Percentiles rank a stretch among this genome's conserved stretches.
These are phyloP conservation scores for Pseudoatta argentina DNA, from an alignment of 1,140 invertebrate species.

Conservation along the genomic window DNA sequence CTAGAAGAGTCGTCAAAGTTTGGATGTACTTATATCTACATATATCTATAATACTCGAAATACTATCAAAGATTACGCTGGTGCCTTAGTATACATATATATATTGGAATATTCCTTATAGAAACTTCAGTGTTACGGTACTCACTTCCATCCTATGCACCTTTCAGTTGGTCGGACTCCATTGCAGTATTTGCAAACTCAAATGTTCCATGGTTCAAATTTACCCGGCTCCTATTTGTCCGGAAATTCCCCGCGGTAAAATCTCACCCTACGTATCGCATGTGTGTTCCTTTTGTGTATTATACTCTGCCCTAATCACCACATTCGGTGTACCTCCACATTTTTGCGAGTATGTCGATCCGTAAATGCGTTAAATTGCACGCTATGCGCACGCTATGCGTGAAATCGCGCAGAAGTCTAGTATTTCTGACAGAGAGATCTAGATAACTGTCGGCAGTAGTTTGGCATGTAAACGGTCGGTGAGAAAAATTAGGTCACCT, in stretches of 20 bases:
- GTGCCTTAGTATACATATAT: neutral
- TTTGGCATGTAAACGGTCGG: neutral
- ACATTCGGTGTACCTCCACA: conserved; percentile 3
- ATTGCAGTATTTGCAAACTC: conserved; percentile 48
- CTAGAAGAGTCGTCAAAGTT: neutral
- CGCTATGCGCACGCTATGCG: neutral
- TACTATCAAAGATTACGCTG: neutral
- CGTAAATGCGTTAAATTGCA: conserved; percentile 6
- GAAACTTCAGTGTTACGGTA: conserved; percentile 11
- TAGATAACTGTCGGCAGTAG: neutral
- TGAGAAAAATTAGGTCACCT: neutral
- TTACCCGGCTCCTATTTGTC: conserved; percentile 58
- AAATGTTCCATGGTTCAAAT: conserved; percentile 28
- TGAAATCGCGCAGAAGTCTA: neutral
- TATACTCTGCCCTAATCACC: neutral
- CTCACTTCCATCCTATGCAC: neutral
- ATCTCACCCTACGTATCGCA: conserved; percentile 25
- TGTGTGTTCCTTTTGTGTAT: neutral
- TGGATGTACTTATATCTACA: neutral
- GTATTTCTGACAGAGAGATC: neutral
- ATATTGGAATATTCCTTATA: neutral
- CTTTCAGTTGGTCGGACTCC: conserved; percentile 41
- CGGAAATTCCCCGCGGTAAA: conserved; percentile 65
- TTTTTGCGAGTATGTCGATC: conserved; percentile 8
- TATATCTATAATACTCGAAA: neutral